Evolutionary conservation across 2,888 invertebrate species (phyloP).

Genomic region (Spodoptera littoralis): DNA sequence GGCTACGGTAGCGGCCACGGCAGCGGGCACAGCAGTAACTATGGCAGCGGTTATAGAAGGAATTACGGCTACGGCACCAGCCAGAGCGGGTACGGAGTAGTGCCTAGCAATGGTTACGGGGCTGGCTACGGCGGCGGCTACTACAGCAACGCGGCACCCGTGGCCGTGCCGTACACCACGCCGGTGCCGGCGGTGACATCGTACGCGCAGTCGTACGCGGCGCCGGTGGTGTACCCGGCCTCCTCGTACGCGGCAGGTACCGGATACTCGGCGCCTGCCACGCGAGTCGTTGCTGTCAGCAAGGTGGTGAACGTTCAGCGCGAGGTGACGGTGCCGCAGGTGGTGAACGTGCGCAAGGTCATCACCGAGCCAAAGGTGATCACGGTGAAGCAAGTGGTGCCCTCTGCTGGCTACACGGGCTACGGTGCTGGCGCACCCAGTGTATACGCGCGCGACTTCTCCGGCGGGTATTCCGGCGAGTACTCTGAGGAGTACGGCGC

Average conservation of each 20-base stretch:
- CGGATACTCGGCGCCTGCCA: constrained; percentile 32
- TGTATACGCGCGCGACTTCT: constrained; percentile 16
- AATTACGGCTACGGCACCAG: constrained; percentile 26
- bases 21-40: constrained; percentile 17
- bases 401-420: constrained; percentile 38
- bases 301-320: constrained; percentile 57
- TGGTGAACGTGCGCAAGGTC: constrained; percentile 52
- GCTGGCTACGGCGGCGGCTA: constrained; percentile 17
- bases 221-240: constrained; percentile 18
- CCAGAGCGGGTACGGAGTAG: constrained; percentile 23
- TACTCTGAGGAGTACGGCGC: constrained; percentile 10
- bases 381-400: constrained; percentile 48
- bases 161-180: constrained; percentile 11
- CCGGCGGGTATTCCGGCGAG: constrained; percentile 22
- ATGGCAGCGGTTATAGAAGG: constrained; percentile 21
- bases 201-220: constrained; percentile 13
- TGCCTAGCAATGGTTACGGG: constrained; percentile 41
- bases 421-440: constrained; percentile 14
- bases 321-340: constrained; percentile 51
- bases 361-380: constrained; percentile 51
- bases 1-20: constrained; percentile 41
- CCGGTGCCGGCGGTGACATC: constrained; percentile 1
- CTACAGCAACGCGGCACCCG: constrained; percentile 32
- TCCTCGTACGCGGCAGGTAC: constrained; percentile 22
- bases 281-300: constrained; percentile 33